These are phyloP conservation scores for Pseudois nayaur DNA, from an alignment of 2,113 vertebrate genomes.

Conservation along the genomic window DNA sequence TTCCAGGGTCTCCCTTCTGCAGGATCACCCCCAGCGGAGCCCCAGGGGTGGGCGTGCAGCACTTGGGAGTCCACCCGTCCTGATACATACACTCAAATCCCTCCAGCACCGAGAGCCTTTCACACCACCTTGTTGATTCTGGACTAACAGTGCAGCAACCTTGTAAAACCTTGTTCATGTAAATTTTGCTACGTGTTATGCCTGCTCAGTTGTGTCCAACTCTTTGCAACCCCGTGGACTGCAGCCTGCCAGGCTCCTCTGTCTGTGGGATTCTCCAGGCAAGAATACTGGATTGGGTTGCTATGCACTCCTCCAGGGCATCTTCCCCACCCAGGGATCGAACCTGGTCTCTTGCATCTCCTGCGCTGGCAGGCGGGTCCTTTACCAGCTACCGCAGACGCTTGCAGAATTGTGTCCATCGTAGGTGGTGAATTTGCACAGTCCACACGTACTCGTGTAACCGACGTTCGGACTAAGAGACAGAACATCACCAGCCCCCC, in stretches of 20 bases:
- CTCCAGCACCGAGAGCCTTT: too few relatives aligned
- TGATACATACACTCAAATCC: too few relatives aligned
- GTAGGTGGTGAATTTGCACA: not conserved
- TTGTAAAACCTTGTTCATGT: too few relatives aligned
- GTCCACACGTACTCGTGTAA: fast-evolving
- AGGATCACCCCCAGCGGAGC: not conserved
- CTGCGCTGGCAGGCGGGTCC: not conserved
- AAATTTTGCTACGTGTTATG: not conserved
- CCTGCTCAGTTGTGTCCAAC: not conserved
- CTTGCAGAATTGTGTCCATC: fast-evolving
- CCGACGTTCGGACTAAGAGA: fast-evolving
- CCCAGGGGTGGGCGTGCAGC: not conserved
- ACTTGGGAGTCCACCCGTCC: fast-evolving
- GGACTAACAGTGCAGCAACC: too few relatives aligned
- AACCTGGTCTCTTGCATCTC: not conserved
- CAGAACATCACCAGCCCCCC: fast-evolving
- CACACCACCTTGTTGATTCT: not conserved
- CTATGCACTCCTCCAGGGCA: not conserved
- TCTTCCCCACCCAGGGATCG: not conserved
- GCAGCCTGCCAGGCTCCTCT: not conserved
- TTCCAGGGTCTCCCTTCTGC: not conserved
- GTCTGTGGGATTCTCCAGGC: not conserved
- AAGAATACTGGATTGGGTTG: not conserved
- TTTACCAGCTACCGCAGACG: not conserved
- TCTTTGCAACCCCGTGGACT: not conserved